phyloP scores from a whole-genome alignment of 2,113 vertebrate genomes.

The Corvus hawaiiensis region DNA sequence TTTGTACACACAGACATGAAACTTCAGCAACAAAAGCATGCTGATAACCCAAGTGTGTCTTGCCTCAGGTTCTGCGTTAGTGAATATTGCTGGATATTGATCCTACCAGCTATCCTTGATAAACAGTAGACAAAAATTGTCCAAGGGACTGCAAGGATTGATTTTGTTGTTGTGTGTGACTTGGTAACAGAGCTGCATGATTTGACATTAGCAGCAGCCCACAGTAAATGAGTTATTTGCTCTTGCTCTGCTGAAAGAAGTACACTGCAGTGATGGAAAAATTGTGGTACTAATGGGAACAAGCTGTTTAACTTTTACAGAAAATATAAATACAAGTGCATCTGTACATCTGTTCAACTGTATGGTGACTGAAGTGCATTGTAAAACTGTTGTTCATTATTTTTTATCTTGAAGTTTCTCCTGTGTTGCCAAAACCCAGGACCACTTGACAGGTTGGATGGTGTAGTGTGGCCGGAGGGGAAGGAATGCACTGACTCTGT shows the following conservation, averaged over 20 bases:
- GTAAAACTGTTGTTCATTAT: background rate
- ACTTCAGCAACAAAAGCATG: background rate
- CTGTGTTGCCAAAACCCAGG: background rate
- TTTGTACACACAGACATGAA: background rate
- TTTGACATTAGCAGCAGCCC: background rate
- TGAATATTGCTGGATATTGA: background rate
- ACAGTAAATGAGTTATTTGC: background rate
- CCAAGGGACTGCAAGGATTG: background rate
- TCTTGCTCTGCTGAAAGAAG: background rate
- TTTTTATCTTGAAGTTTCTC: background rate
- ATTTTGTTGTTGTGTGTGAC: slow-evolving; percentile 5
- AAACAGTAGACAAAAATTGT: slow-evolving; percentile 10
- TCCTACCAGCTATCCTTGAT: background rate
- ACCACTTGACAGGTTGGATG: background rate
- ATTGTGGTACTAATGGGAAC: background rate
- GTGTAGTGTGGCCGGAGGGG: background rate
- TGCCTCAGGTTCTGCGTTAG: background rate
- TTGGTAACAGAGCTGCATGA: background rate
- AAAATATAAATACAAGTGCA: background rate
- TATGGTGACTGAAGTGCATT: background rate
- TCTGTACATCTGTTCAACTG: background rate
- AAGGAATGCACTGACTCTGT: background rate
- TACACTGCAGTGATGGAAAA: background rate
- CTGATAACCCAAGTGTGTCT: background rate
- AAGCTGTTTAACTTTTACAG: background rate